Evolutionary conservation across 2,113 vertebrate genomes (phyloP).

Genomic region (Aegypius monachus): DNA sequence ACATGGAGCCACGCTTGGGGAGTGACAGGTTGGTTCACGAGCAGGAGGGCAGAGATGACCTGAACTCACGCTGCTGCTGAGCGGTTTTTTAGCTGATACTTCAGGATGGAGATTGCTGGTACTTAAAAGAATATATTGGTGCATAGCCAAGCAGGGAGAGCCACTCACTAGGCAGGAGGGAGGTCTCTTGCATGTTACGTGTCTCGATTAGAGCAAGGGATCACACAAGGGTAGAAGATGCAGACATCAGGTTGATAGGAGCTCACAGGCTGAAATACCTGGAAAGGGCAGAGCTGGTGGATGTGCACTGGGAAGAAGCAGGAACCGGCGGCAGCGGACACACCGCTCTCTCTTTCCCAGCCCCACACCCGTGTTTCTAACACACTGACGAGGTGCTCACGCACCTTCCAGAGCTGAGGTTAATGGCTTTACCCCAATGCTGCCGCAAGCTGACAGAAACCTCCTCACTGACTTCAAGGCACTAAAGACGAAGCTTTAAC

Average conservation of each 20-base stretch:
- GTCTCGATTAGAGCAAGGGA: neutral
- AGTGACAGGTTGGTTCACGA: neutral
- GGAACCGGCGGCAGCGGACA: neutral
- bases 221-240: neutral
- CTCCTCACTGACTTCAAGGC: neutral
- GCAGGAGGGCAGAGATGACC: neutral
- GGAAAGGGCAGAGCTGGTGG: neutral
- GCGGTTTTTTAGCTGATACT: neutral
- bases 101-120: neutral
- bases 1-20: accelerated
- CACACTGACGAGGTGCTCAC: accelerated
- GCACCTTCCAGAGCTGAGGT: neutral
- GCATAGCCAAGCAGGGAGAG: neutral
- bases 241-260: neutral
- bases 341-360: accelerated
- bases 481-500: neutral
- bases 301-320: neutral
- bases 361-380: accelerated
- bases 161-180: neutral
- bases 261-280: neutral
- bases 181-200: accelerated
- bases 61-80: neutral
- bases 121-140: neutral
- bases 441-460: neutral
- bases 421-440: neutral